Conservation (phyloP, 2,888 invertebrate species). For the Habrosyne pyritoides region DNA sequence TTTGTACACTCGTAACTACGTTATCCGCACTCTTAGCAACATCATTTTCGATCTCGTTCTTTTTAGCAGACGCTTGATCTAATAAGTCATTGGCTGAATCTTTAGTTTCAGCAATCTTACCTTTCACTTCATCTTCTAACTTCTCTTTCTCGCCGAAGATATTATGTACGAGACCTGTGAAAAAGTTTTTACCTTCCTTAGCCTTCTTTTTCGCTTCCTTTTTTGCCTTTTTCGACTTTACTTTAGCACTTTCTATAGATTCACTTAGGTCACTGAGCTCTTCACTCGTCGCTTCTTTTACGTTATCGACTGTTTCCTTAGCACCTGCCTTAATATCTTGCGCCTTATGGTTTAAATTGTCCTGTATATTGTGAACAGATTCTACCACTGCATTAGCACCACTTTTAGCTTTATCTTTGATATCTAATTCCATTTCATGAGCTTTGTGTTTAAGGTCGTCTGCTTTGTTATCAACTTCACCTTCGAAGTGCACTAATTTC, state of each 20-base stretch:
- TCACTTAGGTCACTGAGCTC: conserved; percentile 59
- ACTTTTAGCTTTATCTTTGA: conserved; percentile 60
- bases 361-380: conserved; percentile 46
- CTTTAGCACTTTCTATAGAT: conserved; percentile 57
- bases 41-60: conserved; percentile 57
- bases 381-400: conserved; percentile 58
- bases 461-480: conserved; percentile 50
- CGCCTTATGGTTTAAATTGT: conserved; percentile 50
- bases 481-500: conserved; percentile 49
- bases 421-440: conserved; percentile 49
- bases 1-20: conserved; percentile 40
- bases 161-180: conserved; percentile 72
- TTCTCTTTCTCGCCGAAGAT: conserved; percentile 78
- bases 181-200: conserved; percentile 75
- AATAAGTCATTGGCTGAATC: conserved; percentile 61
- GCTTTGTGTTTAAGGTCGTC: conserved; percentile 50
- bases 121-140: conserved; percentile 69
- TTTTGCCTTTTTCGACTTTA: conserved; percentile 53
- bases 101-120: conserved; percentile 65
- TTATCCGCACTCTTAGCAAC: conserved; percentile 45
- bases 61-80: conserved; percentile 61
- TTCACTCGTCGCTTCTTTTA: conserved; percentile 53
- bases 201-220: conserved; percentile 55
- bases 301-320: conserved; percentile 51
- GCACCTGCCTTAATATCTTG: conserved; percentile 54